Evolutionary conservation across 2,797 vertebrate species (phyloP).

Genomic region (Tapirus indicus): DNA sequence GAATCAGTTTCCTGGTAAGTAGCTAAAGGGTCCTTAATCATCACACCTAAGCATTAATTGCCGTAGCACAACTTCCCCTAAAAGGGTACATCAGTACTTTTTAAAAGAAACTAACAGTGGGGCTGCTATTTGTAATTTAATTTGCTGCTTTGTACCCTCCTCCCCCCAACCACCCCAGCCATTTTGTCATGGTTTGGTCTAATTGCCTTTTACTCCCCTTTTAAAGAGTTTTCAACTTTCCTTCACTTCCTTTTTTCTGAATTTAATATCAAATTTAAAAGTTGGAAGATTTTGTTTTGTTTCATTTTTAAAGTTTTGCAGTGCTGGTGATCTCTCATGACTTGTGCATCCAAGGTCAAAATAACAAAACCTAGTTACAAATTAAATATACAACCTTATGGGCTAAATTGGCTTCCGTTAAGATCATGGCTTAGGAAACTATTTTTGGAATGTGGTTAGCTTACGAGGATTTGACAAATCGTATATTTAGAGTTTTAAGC

Average conservation of each 20-base stretch:
- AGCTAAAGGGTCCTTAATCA: conserved; percentile 66
- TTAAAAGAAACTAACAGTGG: background rate
- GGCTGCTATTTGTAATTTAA: background rate
- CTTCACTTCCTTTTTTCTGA: conserved; percentile 34
- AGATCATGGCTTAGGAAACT: conserved; percentile 18
- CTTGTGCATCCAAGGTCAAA: conserved; percentile 68
- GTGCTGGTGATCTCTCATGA: conserved; percentile 10
- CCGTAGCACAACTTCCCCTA: conserved; percentile 71
- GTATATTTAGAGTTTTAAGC: conserved; percentile 36
- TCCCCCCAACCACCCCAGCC: background rate
- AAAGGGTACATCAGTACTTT: conserved; percentile 33
- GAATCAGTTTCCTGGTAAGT: conserved; percentile 79
- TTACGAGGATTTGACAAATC: conserved; percentile 23
- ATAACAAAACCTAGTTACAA: background rate
- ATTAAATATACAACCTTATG: background rate
- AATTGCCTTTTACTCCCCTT: conserved; percentile 21
- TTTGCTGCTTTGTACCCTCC: background rate
- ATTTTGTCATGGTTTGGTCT: conserved; percentile 9
- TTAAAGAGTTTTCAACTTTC: background rate
- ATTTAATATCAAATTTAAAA: conserved; percentile 30
- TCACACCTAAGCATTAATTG: conserved; percentile 69
- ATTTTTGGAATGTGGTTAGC: conserved; percentile 22
- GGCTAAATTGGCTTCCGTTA: conserved; percentile 9
- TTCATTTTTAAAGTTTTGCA: conserved; percentile 41
- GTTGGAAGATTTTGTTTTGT: conserved; percentile 27